A percentile compares a stretch with the other conserved stretches of the same genome.
phyloP scores from a whole-genome alignment of 2,888 invertebrate genomes.

The Chamaedrilus cognettii region DNA sequence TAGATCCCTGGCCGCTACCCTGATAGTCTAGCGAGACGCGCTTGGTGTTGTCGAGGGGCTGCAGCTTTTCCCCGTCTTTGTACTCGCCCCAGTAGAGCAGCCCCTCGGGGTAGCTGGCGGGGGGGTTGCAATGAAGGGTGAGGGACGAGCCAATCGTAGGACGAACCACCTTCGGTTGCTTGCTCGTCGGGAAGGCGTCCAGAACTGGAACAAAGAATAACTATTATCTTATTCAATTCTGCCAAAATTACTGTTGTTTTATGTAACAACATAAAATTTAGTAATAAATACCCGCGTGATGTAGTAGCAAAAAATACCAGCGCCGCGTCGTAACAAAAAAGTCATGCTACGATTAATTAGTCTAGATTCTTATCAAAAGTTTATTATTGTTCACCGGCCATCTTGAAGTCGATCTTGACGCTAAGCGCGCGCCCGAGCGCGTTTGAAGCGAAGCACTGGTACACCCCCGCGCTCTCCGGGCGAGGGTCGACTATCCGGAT shows the following conservation, averaged over 20 bases:
- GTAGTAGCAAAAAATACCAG: no score
- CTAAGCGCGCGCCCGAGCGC: not conserved
- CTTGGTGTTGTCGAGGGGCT: not conserved
- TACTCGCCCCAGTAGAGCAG: slow-evolving; percentile 1
- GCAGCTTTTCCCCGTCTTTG: not conserved
- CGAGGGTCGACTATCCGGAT: not conserved
- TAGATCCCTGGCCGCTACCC: no score
- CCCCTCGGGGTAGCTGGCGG: not conserved
- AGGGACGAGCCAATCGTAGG: not conserved
- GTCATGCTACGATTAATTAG: no score
- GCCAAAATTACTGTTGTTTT: no score
- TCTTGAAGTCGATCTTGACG: not conserved
- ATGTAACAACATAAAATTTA: no score
- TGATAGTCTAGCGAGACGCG: not conserved
- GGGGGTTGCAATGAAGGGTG: not conserved
- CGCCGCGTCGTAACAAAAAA: no score
- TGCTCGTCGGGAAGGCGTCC: not conserved
- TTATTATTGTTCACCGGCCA: no score
- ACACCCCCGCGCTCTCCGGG: not conserved
- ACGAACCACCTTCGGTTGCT: not conserved
- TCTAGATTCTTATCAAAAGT: no score
- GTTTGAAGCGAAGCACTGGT: not conserved
- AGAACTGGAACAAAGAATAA: not conserved
- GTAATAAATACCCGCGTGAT: no score
- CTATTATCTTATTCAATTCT: not conserved